phyloP scores from a whole-genome alignment of 2,797 vertebrate genomes.

The Trichosurus vulpecula region DNA sequence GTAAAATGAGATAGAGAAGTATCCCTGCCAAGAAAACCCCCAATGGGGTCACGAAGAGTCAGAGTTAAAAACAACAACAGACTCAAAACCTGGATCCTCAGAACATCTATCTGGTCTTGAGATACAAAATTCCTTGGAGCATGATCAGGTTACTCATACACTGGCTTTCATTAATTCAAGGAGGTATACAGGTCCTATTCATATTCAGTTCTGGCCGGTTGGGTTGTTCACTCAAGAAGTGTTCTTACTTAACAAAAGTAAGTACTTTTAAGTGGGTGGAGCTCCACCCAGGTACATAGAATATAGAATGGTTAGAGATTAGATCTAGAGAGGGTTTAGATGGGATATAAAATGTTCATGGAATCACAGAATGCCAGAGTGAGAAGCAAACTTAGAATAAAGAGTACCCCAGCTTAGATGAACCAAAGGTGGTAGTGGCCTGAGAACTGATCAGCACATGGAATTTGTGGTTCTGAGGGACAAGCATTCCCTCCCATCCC shows the following conservation, averaged over 20 bases:
- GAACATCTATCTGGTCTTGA: background rate
- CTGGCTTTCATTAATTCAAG: background rate
- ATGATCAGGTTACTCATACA: background rate
- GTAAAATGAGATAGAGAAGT: background rate
- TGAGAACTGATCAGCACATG: background rate
- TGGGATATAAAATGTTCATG: background rate
- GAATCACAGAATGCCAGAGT: background rate
- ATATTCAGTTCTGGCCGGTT: background rate
- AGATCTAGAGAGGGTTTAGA: background rate
- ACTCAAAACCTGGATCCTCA: background rate
- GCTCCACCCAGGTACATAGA: background rate
- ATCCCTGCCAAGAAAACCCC: background rate
- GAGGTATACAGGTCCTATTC: background rate
- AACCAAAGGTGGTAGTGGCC: background rate
- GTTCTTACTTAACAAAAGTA: background rate
- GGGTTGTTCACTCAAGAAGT: background rate
- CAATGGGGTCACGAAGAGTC: background rate
- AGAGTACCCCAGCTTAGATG: background rate
- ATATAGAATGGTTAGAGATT: background rate
- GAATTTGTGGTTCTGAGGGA: background rate
- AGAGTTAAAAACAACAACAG: background rate
- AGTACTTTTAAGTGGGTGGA: background rate
- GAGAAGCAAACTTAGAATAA: background rate
- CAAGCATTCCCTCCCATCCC: background rate
- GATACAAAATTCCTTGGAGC: background rate